Base-by-base conservation (phyloP, 2,797 vertebrate species). In the Tapera naevia region DNA sequence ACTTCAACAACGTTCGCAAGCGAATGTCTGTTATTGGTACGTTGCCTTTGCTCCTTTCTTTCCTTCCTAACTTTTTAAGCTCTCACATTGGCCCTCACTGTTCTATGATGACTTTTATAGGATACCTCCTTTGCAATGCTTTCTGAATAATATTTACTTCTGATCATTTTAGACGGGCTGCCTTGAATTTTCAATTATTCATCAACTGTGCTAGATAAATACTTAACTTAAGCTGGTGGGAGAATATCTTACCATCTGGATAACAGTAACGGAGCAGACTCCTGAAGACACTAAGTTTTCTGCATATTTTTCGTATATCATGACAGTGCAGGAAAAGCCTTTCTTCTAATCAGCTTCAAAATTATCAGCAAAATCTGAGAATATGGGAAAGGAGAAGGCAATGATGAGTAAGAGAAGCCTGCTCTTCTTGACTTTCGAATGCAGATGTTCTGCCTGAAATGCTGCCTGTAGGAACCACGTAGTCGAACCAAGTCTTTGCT, bases 21-120 rank as follows among this genome's bases (percentile, higher is more conserved):
- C 98, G 99, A 92, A 99, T 99, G 99, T 99, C 99, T 54, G 99
- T 99, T 54, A 99, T 99, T 79, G 99, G 99, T 99, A 95, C 96
- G 98, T 92, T 66, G 15, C 28, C 10, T 33, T 74, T 57, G 13
- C n/a, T 75, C 11, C 14, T 54, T 83, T 82, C 70, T 82, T 86
- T 60, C 12, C 18, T 72, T 53, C 15, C 56, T 32, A 12, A 28
- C 27, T 22, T 64, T 27, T 71, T 46, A 67, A 50, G 11, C 60
- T 65, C 22, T 76, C 24, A 45, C 45, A 2, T 35, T 66, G 25
- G 8, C 56, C 30, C 30, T 88, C 6, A 16, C 67, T 83, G 28
- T 92, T 39, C 60, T 73, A 4, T 33, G n/a, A 70, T 51, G 21
- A 10, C n/a, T 80, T 62, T 80, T 82, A 39, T 56, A n/a, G 17